Conservation (phyloP, 2,888 invertebrate species). For the Lampropteryx suffumata region DNA sequence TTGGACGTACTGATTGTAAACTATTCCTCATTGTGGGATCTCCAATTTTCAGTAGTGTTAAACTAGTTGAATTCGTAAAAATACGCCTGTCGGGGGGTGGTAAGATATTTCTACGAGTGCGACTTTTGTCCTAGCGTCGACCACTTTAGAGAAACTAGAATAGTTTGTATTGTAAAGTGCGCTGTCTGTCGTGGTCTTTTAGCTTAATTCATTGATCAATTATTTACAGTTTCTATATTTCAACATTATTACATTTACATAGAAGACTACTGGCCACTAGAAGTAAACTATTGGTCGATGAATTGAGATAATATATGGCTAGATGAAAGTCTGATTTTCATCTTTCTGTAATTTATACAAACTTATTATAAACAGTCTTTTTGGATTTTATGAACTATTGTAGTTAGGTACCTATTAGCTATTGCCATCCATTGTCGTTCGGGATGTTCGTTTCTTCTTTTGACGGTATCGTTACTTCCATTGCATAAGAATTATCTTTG, state of each 20-base stretch:
- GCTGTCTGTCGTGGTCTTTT: constrained; percentile 14
- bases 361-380: constrained; percentile 37
- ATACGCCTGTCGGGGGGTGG: not conserved
- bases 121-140: constrained; percentile 39
- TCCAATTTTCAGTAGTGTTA: constrained; percentile 60
- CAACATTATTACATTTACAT: no score
- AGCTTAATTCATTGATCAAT: constrained; percentile 6
- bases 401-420: constrained; percentile 28
- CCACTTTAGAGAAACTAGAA: constrained; percentile 44
- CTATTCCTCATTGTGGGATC: constrained; percentile 41
- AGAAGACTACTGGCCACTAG: not conserved
- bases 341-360: constrained; percentile 40
- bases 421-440: constrained; percentile 39
- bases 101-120: constrained; percentile 28
- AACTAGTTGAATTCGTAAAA: constrained; percentile 35
- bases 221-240: not conserved
- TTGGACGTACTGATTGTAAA: constrained; percentile 52
- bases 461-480: no score
- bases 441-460: constrained; percentile 37
- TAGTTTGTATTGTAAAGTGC: constrained; percentile 9
- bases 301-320: constrained; percentile 4
- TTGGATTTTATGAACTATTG: constrained; percentile 37
- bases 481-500: no score
- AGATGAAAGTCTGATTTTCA: constrained; percentile 53
- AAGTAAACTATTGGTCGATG: no score